Evolutionary conservation across 2,888 invertebrate species (phyloP).

Genomic region (Zygothrica quintamaculata): DNA sequence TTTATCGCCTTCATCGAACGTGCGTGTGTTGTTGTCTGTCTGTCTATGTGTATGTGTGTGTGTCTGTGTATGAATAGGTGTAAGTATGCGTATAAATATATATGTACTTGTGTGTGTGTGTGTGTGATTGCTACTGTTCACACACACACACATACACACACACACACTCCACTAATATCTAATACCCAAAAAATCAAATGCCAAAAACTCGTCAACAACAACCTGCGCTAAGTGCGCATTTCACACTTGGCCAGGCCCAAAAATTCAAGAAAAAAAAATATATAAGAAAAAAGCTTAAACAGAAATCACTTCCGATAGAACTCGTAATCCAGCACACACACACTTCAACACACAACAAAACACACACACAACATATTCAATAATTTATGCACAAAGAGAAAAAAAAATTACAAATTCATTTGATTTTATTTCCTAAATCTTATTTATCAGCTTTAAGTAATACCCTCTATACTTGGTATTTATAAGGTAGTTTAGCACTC

Average conservation of each 20-base stretch:
- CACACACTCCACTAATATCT: constrained; percentile 35
- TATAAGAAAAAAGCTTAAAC: constrained; percentile 3
- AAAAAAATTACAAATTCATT: not conserved
- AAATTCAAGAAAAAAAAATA: not conserved
- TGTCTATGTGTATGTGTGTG: constrained; percentile 16
- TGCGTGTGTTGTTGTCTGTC: constrained; percentile 36
- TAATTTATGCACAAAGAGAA: constrained; percentile 46
- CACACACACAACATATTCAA: constrained; percentile 45
- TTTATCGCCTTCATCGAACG: constrained; percentile 72
- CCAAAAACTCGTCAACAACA: constrained; percentile 37
- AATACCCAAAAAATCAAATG: constrained; percentile 35
- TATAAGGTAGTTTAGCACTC: too few relatives aligned
- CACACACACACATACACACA: constrained; percentile 25
- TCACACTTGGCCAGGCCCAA: constrained; percentile 50
- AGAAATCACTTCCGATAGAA: constrained; percentile 48
- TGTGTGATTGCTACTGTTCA: constrained; percentile 49
- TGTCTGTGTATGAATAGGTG: too few relatives aligned
- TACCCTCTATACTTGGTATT: too few relatives aligned
- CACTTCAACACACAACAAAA: too few relatives aligned
- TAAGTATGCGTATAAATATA: constrained; percentile 11
- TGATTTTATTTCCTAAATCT: too few relatives aligned
- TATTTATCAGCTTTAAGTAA: not conserved
- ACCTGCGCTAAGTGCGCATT: constrained; percentile 55
- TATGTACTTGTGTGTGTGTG: constrained; percentile 18
- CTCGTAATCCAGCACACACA: constrained; percentile 24